These are phyloP conservation scores for Thyatira batis DNA, from an alignment of 2,888 invertebrate genomes.

Conservation along the genomic window DNA sequence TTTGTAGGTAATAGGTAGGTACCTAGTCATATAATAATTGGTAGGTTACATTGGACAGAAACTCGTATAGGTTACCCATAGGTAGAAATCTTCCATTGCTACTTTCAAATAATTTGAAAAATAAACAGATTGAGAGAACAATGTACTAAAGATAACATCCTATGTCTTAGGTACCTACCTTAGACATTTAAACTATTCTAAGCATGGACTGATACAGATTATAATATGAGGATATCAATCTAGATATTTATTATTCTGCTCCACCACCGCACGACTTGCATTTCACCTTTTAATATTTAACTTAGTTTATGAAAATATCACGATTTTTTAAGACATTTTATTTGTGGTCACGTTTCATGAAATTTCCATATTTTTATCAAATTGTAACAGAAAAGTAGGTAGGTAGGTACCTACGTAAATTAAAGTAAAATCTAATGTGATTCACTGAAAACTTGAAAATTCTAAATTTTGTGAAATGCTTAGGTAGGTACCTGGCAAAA, in stretches of 20 bases:
- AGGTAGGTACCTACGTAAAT: background rate
- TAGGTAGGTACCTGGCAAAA: too few relatives aligned
- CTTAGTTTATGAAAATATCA: slow-evolving; percentile 45
- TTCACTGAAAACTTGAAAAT: too few relatives aligned
- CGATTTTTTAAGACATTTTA: slow-evolving; percentile 31
- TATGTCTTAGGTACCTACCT: background rate
- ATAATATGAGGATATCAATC: slow-evolving; percentile 57
- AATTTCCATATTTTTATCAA: background rate
- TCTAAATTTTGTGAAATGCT: too few relatives aligned
- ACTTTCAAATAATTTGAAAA: too few relatives aligned
- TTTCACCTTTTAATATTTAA: slow-evolving; percentile 71
- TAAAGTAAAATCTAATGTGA: too few relatives aligned
- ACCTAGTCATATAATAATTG: too few relatives aligned
- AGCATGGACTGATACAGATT: slow-evolving; percentile 65
- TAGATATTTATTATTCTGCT: slow-evolving; percentile 64
- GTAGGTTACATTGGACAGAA: too few relatives aligned
- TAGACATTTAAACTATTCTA: slow-evolving; percentile 34
- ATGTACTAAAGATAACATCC: background rate
- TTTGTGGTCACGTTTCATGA: slow-evolving; percentile 19
- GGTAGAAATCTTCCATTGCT: too few relatives aligned
- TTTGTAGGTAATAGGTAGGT: too few relatives aligned
- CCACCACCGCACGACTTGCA: slow-evolving; percentile 63
- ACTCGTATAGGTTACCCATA: too few relatives aligned
- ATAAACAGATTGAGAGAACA: too few relatives aligned
- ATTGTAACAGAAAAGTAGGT: background rate